Percentiles rank a stretch among this genome's conserved stretches.
These are phyloP conservation scores for Leptoteleia sp. DNA, from an alignment of 1,140 invertebrate species.

Conservation along the genomic window DNA sequence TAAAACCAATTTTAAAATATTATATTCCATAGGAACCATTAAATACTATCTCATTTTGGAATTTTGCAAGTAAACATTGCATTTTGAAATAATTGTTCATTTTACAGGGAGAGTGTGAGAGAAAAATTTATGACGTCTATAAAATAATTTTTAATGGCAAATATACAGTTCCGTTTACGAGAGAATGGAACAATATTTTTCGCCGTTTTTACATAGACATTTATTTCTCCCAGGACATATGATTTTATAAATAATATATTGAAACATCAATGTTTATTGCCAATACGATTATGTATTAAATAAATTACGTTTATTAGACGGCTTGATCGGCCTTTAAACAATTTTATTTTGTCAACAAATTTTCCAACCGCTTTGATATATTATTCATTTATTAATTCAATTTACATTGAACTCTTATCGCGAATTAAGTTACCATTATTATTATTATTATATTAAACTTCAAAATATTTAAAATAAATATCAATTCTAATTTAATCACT, in stretches of 20 bases:
- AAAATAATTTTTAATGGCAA: constrained; percentile 20
- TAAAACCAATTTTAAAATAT: constrained; percentile 17
- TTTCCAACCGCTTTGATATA: too few relatives aligned
- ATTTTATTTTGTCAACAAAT: not conserved
- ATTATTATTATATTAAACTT: too few relatives aligned
- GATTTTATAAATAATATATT: constrained; percentile 2
- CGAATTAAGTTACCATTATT: too few relatives aligned
- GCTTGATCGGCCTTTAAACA: not conserved
- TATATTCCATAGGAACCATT: not conserved
- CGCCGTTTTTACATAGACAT: not conserved
- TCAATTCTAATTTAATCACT: too few relatives aligned
- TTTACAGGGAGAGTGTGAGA: constrained; percentile 5
- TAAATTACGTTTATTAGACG: not conserved
- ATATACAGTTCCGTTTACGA: constrained; percentile 3
- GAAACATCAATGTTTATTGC: not conserved
- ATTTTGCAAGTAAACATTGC: constrained; percentile 1
- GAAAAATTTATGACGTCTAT: constrained; percentile 7
- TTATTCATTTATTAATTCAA: too few relatives aligned
- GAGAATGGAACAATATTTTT: constrained; percentile 6
- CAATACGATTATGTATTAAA: not conserved
- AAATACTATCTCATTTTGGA: constrained; percentile 1
- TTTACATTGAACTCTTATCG: too few relatives aligned
- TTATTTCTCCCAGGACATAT: constrained; percentile 3
- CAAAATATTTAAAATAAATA: too few relatives aligned
- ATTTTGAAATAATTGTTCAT: constrained; percentile 18